phyloP scores from a whole-genome alignment of 2,888 invertebrate species.

The Eulithis prunata region DNA sequence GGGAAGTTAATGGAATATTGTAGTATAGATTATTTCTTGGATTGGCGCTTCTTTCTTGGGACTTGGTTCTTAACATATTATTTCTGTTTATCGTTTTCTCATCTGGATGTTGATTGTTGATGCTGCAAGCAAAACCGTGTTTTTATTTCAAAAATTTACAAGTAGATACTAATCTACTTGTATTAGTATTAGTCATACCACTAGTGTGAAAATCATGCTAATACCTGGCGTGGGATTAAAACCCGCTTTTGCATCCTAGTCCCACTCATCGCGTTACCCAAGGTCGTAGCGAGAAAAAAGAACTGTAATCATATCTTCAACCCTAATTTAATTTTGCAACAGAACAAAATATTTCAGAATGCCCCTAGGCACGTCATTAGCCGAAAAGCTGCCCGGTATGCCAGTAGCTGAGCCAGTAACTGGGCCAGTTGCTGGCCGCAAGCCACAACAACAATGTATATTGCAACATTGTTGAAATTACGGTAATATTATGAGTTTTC shows the following conservation, averaged over 20 bases:
- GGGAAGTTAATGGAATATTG: neutral
- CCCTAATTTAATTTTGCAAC: constrained; percentile 9
- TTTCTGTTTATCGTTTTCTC: too few species aligned
- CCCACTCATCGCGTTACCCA: neutral
- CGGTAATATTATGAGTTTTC: constrained; percentile 19
- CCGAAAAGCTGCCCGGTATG: constrained; percentile 3
- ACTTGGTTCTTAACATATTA: too few species aligned
- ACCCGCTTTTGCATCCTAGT: neutral
- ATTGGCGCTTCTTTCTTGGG: neutral
- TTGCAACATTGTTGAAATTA: constrained; percentile 19
- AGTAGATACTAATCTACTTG: too few species aligned
- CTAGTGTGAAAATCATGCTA: too few species aligned
- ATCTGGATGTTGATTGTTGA: too few species aligned
- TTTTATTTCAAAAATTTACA: too few species aligned
- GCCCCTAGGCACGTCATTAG: constrained; percentile 5
- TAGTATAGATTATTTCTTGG: neutral
- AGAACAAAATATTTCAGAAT: constrained; percentile 7
- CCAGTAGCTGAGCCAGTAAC: constrained; percentile 12
- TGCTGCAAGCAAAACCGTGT: too few species aligned
- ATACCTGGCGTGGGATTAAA: too few species aligned
- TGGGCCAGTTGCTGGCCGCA: constrained; percentile 15
- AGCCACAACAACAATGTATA: constrained; percentile 17
- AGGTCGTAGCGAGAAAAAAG: neutral
- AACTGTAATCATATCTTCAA: neutral
- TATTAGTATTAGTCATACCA: too few species aligned